A percentile compares a stretch with the other conserved stretches of the same genome.
Conservation (phyloP, 1,140 invertebrate genomes). For the Ostrea edulis region DNA sequence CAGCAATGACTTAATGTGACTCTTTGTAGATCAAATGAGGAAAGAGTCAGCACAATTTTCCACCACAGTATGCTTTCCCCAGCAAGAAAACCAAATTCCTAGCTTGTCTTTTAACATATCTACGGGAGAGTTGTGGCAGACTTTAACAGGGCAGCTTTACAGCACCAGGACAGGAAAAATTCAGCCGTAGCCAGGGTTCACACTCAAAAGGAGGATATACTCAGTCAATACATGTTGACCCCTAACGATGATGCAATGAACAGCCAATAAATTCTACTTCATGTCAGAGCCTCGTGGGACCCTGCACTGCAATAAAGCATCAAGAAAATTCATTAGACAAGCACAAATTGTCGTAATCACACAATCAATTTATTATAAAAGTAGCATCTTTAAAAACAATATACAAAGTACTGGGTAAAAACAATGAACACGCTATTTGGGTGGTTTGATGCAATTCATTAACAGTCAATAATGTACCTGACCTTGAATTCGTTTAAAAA, state of each 20-base stretch:
- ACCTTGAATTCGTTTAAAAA: neutral
- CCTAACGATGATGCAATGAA: constrained; percentile 12
- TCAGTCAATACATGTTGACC: neutral
- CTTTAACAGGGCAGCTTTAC: neutral
- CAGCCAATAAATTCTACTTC: neutral
- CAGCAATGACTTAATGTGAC: too few relatives aligned
- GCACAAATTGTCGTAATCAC: too few relatives aligned
- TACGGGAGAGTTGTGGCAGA: neutral
- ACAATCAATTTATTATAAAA: too few relatives aligned
- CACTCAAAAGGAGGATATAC: neutral
- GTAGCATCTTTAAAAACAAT: too few relatives aligned
- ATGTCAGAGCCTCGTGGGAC: constrained; percentile 8
- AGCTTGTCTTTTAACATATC: neutral
- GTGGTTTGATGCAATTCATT: neutral
- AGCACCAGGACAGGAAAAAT: neutral
- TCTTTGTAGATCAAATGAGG: neutral
- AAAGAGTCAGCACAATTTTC: neutral
- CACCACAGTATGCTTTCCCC: neutral
- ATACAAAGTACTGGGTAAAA: too few relatives aligned
- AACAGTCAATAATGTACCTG: neutral
- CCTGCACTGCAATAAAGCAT: constrained; percentile 22
- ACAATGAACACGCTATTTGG: too few relatives aligned
- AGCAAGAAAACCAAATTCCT: neutral
- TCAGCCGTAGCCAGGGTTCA: neutral
- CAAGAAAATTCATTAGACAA: neutral